phyloP scores from a whole-genome alignment of 1,140 invertebrate species.

The Berghia stephanieae region DNA sequence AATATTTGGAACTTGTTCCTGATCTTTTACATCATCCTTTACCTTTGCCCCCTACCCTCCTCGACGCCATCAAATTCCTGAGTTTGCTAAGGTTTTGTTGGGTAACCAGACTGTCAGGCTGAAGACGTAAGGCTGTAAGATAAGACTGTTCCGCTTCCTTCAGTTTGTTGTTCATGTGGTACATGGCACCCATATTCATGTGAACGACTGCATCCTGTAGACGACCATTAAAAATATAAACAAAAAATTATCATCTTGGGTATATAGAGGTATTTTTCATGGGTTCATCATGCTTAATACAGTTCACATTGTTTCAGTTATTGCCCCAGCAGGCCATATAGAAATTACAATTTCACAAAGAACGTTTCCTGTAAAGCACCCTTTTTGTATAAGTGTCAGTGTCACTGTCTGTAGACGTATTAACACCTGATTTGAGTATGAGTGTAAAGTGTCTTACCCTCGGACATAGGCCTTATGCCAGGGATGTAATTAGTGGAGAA shows the following conservation, averaged over 20 bases:
- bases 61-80: conserved; percentile 60
- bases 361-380: background rate
- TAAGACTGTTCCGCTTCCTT: conserved; percentile 85
- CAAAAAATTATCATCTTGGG: too few relatives aligned
- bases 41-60: too few relatives aligned
- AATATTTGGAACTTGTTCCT: background rate
- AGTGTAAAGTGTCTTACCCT: too few relatives aligned
- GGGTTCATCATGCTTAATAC: background rate
- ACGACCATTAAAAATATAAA: conserved; percentile 13
- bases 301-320: background rate
- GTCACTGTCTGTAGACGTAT: too few relatives aligned
- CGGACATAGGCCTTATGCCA: too few relatives aligned
- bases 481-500: too few relatives aligned
- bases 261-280: too few relatives aligned
- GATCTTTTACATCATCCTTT: background rate
- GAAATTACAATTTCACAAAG: background rate
- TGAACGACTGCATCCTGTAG: conserved; percentile 85
- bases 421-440: too few relatives aligned
- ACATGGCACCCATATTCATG: conserved; percentile 92
- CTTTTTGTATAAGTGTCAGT: background rate
- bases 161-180: conserved; percentile 90
- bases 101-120: conserved; percentile 87
- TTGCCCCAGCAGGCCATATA: background rate
- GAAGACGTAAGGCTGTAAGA: conserved; percentile 80
- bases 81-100: conserved; percentile 88